A percentile compares a stretch with the other conserved stretches of the same genome.
Conservation (phyloP, 2,888 invertebrate genomes). For the Aphidius colemani region DNA sequence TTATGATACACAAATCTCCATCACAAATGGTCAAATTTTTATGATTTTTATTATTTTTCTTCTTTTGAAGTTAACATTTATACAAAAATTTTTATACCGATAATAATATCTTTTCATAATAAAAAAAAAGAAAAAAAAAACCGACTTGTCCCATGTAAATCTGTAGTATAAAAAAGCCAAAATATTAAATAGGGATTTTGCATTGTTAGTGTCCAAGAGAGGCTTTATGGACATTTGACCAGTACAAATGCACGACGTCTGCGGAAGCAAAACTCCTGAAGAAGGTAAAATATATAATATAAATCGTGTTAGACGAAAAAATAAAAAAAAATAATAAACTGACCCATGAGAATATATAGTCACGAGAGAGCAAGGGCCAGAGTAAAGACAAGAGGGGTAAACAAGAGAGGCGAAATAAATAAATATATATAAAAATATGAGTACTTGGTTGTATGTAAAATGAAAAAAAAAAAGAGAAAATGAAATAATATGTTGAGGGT, state of each 20-base stretch:
- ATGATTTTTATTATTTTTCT: too few relatives aligned
- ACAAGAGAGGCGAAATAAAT: slow-evolving; percentile 19
- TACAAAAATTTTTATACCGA: too few relatives aligned
- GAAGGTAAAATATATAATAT: background rate
- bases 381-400: slow-evolving; percentile 28
- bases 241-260: slow-evolving; percentile 14
- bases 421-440: slow-evolving; percentile 4
- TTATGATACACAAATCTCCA: too few relatives aligned
- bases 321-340: slow-evolving; percentile 9
- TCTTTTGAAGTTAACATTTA: too few relatives aligned
- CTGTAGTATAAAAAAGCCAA: too few relatives aligned
- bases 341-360: slow-evolving; percentile 16
- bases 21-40: too few relatives aligned
- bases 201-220: slow-evolving; percentile 43
- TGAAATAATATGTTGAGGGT: slow-evolving; percentile 43
- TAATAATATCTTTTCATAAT: too few relatives aligned
- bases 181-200: slow-evolving; percentile 39
- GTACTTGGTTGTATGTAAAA: slow-evolving; percentile 12
- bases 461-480: slow-evolving; percentile 9
- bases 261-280: slow-evolving; percentile 18
- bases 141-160: too few relatives aligned
- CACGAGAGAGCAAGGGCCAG: background rate
- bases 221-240: slow-evolving; percentile 30
- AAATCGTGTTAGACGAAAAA: background rate
- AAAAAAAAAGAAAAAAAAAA: too few relatives aligned